Evolutionary conservation across 2,113 vertebrate species (phyloP).

Genomic region (Talpa occidentalis): DNA sequence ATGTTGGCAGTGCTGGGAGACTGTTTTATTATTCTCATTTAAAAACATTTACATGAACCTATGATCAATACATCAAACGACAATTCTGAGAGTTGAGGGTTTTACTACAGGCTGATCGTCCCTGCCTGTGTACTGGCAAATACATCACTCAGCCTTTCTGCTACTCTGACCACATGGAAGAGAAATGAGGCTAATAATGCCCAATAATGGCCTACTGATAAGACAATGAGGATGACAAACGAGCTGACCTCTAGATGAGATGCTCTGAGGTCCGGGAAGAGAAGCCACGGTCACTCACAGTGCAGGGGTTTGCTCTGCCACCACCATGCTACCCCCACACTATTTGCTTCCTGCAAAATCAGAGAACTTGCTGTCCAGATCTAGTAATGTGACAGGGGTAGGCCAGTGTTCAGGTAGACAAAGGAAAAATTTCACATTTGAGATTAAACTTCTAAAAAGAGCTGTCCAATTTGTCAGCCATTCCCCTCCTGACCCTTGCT

Average conservation of each 20-base stretch:
- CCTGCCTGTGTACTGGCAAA: not conserved
- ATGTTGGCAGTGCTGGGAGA: not conserved
- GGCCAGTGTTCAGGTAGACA: not conserved
- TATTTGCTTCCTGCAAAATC: not conserved
- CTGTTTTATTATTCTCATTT: not conserved
- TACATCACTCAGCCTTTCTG: not conserved
- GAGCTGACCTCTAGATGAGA: not conserved
- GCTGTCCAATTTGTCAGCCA: slow-evolving; percentile 12
- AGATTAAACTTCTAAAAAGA: slow-evolving; percentile 53
- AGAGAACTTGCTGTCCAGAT: not conserved
- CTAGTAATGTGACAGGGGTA: not conserved
- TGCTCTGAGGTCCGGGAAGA: not conserved
- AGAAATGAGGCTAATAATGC: slow-evolving; percentile 15
- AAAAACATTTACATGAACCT: not conserved
- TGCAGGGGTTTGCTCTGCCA: not conserved
- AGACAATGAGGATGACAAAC: not conserved
- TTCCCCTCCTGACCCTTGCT: slow-evolving; percentile 44
- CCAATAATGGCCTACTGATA: not conserved
- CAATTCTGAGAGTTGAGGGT: not conserved
- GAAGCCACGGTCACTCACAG: not conserved
- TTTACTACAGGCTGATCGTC: not conserved
- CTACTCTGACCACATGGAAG: not conserved
- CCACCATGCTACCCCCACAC: not conserved
- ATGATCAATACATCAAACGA: not conserved
- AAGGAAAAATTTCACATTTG: not conserved